A percentile compares a stretch with the other conserved stretches of the same genome.
Conservation (phyloP, 2,797 vertebrate genomes). For the Pogoniulus pusillus region DNA sequence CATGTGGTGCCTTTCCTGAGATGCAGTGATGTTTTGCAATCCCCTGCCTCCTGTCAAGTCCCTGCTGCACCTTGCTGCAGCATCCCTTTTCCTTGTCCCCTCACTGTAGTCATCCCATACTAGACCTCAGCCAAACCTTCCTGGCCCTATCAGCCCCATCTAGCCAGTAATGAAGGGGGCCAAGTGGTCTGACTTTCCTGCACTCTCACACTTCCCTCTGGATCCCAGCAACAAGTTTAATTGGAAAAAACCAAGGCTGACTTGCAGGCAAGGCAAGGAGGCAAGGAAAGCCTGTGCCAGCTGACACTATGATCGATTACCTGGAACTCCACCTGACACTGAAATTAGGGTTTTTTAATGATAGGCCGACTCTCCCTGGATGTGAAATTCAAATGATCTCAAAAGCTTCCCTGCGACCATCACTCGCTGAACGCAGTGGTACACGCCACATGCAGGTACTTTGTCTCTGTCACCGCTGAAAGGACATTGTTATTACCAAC, state of each 20-base stretch:
- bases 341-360: constrained; percentile 95
- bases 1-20: not conserved
- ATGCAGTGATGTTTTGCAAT: not conserved
- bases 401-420: constrained; percentile 89
- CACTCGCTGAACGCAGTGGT: constrained; percentile 86
- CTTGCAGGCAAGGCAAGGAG: constrained; percentile 84
- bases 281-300: constrained; percentile 83
- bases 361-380: constrained; percentile 91
- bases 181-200: not conserved
- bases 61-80: not conserved
- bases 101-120: not conserved
- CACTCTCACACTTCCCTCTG: not conserved
- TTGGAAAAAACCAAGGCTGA: constrained; percentile 85
- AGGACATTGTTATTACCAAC: constrained; percentile 96
- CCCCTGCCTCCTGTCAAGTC: not conserved
- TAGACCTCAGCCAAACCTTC: not conserved
- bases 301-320: constrained; percentile 95
- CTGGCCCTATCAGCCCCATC: not conserved
- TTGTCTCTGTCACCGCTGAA: constrained; percentile 94
- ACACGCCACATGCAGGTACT: constrained; percentile 91
- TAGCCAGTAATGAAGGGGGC: not conserved
- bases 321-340: constrained; percentile 93
- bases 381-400: constrained; percentile 95
- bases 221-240: constrained; percentile 86
- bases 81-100: not conserved